Evolutionary conservation across 1,140 invertebrate species (phyloP), one percentile per base, ranked within the genome.

Genomic region (Zaprionus capensis): DNA sequence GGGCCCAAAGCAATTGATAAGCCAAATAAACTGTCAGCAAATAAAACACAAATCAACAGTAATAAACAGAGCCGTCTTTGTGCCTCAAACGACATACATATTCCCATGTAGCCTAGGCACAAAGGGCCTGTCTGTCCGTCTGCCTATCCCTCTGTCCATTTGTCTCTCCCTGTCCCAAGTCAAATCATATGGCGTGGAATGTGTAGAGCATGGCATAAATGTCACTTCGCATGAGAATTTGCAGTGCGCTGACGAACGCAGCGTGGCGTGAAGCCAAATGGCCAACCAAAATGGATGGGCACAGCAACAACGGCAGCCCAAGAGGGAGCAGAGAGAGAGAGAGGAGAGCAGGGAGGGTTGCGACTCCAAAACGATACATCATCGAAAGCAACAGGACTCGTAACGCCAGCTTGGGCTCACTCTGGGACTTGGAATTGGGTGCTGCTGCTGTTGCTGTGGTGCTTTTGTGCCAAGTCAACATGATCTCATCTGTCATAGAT

Each of bases 401-500:
- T 59, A 82, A 81, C 75, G 68, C 76, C 78, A 79, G 68, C 68
- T 46, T 28, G 46, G 58, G 75, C 59, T 44, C 38, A 14, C 34
- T 38, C n/a, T 28, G 20, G 46, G 46, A 22, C 20, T 49, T 51
- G 46, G 46, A 14, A 51, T 28, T 51, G 51, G 46, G 46, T 34
- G 46, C 44, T 49, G 15, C 77, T 41, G 53, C 15, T 57, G 66
- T 41, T 81, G 56, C 64, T 46, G 46, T 55, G 55, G 20, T 62
- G 70, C 76, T 81, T 90, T 91, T 90, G 85, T 90, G 86, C 66
- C 79, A 85, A 90, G 82, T 88, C 85, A 90, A 90, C 85, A 85
- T 90, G 85, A 90, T 90, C 85, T 90, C 85, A 90, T 90, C 85
- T 90, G 85, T 90, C 85, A 90, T 90, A 90, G 85, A 90, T 90